These are phyloP conservation scores for Pristionchus entomophagus DNA, from an alignment of 2,888 invertebrate genomes.

Conservation along the genomic window DNA sequence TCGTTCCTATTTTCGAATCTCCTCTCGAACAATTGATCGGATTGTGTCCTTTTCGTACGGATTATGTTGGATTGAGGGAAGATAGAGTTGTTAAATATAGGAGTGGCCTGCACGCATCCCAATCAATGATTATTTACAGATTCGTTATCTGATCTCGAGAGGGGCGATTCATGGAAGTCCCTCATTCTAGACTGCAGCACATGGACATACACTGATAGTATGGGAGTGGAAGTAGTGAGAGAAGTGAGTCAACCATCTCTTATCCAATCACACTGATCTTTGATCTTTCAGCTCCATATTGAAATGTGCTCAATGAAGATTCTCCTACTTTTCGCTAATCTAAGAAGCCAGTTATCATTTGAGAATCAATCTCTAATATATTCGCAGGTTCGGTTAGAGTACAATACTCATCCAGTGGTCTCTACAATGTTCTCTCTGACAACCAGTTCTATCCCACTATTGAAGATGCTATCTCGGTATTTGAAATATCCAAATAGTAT, in stretches of 20 bases:
- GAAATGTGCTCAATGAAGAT: conserved; percentile 51
- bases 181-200: conserved; percentile 64
- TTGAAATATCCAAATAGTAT: not conserved
- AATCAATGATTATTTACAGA: not conserved
- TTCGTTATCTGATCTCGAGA: not conserved
- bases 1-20: not conserved
- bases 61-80: too few relatives aligned
- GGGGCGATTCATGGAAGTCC: conserved; percentile 50
- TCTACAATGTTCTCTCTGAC: conserved; percentile 51
- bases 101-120: too few relatives aligned
- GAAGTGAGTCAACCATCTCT: conserved; percentile 50
- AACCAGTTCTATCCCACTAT: conserved; percentile 58
- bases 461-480: conserved; percentile 53
- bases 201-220: conserved; percentile 66
- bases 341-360: conserved; percentile 53
- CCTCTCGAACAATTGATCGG: too few relatives aligned
- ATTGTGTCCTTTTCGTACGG: too few relatives aligned
- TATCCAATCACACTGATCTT: not conserved
- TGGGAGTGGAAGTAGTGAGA: conserved; percentile 67
- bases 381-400: conserved; percentile 55
- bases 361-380: not conserved
- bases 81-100: too few relatives aligned
- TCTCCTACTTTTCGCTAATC: conserved; percentile 57
- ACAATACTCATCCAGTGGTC: conserved; percentile 55
- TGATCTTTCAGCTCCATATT: conserved; percentile 54